phyloP scores from a whole-genome alignment of 1,140 invertebrate genomes.

The Ruditapes philippinarum region DNA sequence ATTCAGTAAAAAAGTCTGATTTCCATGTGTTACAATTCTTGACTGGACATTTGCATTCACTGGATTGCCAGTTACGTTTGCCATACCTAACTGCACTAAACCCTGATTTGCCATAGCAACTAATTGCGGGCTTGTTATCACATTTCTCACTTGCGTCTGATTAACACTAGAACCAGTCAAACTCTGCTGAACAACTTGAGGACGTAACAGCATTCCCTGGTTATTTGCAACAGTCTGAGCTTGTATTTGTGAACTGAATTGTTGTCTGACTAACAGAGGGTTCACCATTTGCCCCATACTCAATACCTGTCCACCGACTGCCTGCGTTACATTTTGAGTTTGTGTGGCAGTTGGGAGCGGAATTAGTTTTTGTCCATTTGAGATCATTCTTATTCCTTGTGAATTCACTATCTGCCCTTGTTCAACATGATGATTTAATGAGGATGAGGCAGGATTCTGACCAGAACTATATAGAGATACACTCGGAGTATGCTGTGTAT shows the following conservation, averaged over 20 bases:
- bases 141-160: constrained; percentile 7
- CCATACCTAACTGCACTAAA: constrained; percentile 13
- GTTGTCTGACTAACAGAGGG: constrained; percentile 19
- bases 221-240: background rate
- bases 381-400: constrained; percentile 47
- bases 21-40: constrained; percentile 52
- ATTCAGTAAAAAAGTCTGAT: constrained; percentile 80
- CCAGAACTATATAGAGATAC: background rate
- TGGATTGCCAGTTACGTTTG: background rate
- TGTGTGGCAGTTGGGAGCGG: background rate
- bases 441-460: background rate
- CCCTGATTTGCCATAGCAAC: constrained; percentile 33
- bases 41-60: constrained; percentile 23
- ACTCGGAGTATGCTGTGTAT: constrained; percentile 13
- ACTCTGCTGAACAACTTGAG: constrained; percentile 14
- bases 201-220: background rate
- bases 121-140: constrained; percentile 42
- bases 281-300: constrained; percentile 24
- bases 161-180: background rate
- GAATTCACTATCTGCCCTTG: constrained; percentile 53
- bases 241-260: background rate
- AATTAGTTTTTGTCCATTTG: constrained; percentile 54
- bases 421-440: background rate
- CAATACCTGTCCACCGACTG: background rate
- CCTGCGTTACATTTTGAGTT: background rate